These are phyloP conservation scores for Podarcis raffonei DNA, from an alignment of 2,113 vertebrate genomes.

Conservation along the genomic window DNA sequence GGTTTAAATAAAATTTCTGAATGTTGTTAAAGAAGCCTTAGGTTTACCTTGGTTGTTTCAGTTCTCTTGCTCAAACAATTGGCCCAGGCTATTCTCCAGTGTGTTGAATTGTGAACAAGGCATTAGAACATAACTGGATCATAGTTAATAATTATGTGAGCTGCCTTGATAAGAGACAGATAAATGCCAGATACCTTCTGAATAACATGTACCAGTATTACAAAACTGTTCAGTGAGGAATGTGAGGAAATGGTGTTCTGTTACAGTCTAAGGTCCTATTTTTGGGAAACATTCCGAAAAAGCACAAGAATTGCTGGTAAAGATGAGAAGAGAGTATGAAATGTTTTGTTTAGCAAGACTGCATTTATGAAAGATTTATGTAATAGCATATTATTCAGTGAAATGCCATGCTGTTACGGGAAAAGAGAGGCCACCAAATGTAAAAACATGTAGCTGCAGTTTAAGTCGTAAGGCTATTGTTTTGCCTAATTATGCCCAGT, in stretches of 20 bases:
- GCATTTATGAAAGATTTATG: background rate
- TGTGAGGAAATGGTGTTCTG: background rate
- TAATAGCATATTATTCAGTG: background rate
- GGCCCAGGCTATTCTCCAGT: background rate
- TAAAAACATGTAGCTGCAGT: background rate
- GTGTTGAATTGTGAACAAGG: background rate
- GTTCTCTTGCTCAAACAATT: background rate
- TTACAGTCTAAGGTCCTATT: background rate
- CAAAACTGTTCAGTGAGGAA: background rate
- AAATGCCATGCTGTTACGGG: background rate
- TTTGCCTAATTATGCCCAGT: background rate
- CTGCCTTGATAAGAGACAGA: background rate
- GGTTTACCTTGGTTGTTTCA: background rate
- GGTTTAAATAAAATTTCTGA: too few relatives aligned
- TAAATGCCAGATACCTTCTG: background rate
- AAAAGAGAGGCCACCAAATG: conserved; percentile 5
- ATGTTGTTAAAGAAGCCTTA: too few relatives aligned
- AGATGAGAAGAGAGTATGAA: background rate
- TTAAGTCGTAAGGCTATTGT: background rate
- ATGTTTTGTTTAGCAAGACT: background rate
- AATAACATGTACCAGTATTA: background rate
- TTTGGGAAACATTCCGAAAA: background rate
- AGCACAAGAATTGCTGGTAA: background rate
- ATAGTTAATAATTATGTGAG: background rate
- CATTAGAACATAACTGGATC: too few relatives aligned